phyloP scores from a whole-genome alignment of 2,797 vertebrate species.

The Yasuhikotakia modesta region DNA sequence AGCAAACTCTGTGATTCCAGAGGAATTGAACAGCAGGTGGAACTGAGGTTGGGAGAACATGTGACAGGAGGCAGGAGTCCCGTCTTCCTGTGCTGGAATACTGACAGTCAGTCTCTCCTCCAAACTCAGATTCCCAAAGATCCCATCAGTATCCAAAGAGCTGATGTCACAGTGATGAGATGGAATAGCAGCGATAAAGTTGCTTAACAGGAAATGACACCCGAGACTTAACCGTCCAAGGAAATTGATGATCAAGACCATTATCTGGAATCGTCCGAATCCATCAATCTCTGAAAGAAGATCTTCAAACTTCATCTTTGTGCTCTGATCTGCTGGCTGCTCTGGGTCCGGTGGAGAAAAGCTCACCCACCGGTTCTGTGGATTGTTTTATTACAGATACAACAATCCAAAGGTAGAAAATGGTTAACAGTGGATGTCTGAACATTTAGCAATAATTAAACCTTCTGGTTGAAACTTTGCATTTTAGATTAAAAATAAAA shows the following conservation, averaged over 20 bases:
- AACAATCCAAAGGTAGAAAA: neutral
- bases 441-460: neutral
- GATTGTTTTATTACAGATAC: neutral
- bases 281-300: conserved; percentile 80
- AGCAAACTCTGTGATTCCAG: conserved; percentile 41
- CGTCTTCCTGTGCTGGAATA: conserved; percentile 79
- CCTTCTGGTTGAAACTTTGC: neutral
- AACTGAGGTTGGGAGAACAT: conserved; percentile 79
- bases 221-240: conserved; percentile 63
- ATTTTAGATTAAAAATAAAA: neutral
- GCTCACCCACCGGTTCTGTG: neutral
- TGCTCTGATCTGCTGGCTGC: neutral
- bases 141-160: conserved; percentile 58
- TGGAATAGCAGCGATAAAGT: conserved; percentile 85
- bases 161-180: conserved; percentile 83
- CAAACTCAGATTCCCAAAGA: conserved; percentile 77
- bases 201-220: conserved; percentile 85
- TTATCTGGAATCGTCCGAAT: conserved; percentile 78
- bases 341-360: neutral
- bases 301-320: conserved; percentile 87
- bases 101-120: conserved; percentile 73
- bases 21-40: conserved; percentile 69
- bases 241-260: too few relatives aligned
- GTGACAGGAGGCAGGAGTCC: conserved; percentile 80
- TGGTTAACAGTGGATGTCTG: neutral